A percentile compares a stretch with the other conserved stretches of the same genome.
phyloP scores from a whole-genome alignment of 2,888 invertebrate species.

The Acleris emargana region DNA sequence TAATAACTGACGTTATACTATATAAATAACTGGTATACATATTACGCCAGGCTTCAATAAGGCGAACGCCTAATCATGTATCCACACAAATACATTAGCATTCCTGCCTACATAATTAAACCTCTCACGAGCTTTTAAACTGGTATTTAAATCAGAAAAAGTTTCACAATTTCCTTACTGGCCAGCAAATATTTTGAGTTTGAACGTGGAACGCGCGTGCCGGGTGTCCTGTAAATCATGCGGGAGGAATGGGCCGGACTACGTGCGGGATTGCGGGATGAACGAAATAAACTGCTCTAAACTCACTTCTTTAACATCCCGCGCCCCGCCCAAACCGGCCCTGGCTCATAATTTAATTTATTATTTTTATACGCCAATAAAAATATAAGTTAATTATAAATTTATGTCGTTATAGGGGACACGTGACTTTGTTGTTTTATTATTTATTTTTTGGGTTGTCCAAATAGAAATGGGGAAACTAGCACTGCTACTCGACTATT shows the following conservation, averaged over 20 bases:
- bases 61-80: too few species aligned
- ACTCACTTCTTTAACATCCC: slow-evolving; percentile 1
- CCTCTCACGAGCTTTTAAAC: neutral
- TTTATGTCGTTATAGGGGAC: slow-evolving; percentile 30
- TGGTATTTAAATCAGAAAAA: slow-evolving; percentile 6
- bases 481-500: neutral
- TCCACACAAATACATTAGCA: too few species aligned
- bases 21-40: too few species aligned
- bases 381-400: slow-evolving; percentile 37
- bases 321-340: slow-evolving; percentile 20
- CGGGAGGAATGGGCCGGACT: slow-evolving; percentile 43
- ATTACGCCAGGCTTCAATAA: too few species aligned
- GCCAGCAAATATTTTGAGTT: slow-evolving; percentile 30
- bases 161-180: slow-evolving; percentile 19
- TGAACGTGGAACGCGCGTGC: slow-evolving; percentile 46
- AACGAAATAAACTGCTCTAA: slow-evolving; percentile 24
- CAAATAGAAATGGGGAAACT: neutral
- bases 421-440: slow-evolving; percentile 24
- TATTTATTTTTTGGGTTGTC: slow-evolving; percentile 5
- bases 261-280: slow-evolving; percentile 26
- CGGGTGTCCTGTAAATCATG: slow-evolving; percentile 63
- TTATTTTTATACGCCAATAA: slow-evolving; percentile 34
- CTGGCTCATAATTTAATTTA: slow-evolving; percentile 33
- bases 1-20: too few species aligned
- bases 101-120: too few species aligned